Evolutionary conservation across 2,797 vertebrate species (phyloP), one percentile per base, ranked within the genome.

Genomic region (Cryptoblepharus egeriae): DNA sequence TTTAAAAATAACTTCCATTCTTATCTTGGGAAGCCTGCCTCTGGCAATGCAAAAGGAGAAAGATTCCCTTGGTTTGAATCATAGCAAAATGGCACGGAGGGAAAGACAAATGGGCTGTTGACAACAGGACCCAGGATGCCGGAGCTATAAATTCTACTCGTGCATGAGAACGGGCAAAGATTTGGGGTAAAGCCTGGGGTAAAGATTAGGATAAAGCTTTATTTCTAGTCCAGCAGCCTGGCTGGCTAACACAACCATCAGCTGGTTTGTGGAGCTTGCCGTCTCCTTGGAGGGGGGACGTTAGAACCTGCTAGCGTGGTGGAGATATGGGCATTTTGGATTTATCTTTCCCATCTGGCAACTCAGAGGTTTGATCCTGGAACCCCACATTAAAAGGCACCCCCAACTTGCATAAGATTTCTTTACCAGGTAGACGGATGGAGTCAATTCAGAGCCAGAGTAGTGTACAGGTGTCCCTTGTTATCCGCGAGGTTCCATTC

Each of bases 1-100:
- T 80, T 89, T 84, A 57, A 55, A 90, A 91, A 88, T 81, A 84
- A 75, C 80, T 71, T 83, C 88, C 73, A 52, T 75, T 68, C 83
- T 90, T 84, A 87, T 92, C 65, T 0, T 63, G 86, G 82, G 81
- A 73, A 52, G 0, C 1, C 20, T 87, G 88, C 87, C 87, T 89
- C 61, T 73, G 92, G 90, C 87, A 85, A 81, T 57, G 87, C 81
- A 85, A 86, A 8, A 63, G 39, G 30, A 10, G n/a, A 32, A 83
- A 87, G 73, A 88, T 88, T 88, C 85, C 0, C 79, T 75, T 67
- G 1, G 74, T 75, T 30, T 65, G 74, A 88, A 82, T 73, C 0
- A 4, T 68, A 5, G 49, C 37, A 15, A 32, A 81, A 37, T 57
- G 45, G 75, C 13, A 12, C 4, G 11, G 57, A 35, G 77, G 22